Percentiles rank a stretch among this genome's conserved stretches.
Evolutionary conservation across 2,113 vertebrate genomes (phyloP).

Genomic region (Cricetomys ansorgei): DNA sequence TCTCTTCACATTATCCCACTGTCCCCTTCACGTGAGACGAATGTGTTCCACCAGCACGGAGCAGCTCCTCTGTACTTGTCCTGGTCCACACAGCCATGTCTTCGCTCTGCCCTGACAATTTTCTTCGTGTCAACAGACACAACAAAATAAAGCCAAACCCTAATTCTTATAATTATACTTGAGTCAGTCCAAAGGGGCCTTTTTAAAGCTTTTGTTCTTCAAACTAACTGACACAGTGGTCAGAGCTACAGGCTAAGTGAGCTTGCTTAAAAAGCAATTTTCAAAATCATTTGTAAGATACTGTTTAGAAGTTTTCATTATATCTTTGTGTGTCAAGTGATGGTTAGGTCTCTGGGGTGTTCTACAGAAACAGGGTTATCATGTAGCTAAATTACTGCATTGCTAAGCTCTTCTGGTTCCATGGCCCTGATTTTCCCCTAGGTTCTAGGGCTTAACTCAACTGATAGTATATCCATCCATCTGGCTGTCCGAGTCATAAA

Average conservation of each 20-base stretch:
- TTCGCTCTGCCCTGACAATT: neutral
- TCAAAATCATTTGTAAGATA: neutral
- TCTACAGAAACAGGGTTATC: neutral
- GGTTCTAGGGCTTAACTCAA: neutral
- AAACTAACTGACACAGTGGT: neutral
- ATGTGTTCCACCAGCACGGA: neutral
- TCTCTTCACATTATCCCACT: fast-evolving
- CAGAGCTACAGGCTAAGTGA: neutral
- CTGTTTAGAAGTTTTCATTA: neutral
- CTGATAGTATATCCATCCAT: neutral
- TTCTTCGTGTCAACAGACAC: neutral
- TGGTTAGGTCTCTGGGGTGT: neutral
- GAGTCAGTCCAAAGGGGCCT: neutral
- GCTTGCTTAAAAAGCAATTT: neutral
- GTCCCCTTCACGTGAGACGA: neutral
- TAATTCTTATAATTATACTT: neutral
- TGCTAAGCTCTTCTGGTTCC: neutral
- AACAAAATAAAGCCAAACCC: neutral
- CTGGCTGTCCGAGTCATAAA: neutral
- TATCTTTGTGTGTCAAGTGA: neutral
- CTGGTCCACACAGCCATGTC: neutral
- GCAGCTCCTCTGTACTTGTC: neutral
- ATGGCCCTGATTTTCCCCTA: too few species aligned
- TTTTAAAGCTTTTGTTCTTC: neutral
- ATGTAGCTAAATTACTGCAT: neutral